Base-by-base conservation (phyloP, 2,113 vertebrate genomes). In the Pterocles orientalis region DNA sequence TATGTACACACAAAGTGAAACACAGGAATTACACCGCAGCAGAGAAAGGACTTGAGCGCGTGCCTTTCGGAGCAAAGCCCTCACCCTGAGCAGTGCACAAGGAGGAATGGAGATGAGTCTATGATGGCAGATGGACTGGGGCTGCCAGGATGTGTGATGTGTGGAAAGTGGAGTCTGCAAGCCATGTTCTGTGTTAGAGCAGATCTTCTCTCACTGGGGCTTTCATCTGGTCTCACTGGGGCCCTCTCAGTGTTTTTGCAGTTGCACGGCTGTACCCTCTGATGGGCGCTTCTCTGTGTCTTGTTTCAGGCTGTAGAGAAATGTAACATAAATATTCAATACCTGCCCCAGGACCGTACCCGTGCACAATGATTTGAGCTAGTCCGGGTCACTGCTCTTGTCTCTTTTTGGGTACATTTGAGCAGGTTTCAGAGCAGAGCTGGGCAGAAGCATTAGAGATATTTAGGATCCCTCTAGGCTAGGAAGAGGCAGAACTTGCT, bases 401-500 rank as follows among this genome's bases (percentile, higher is more conserved):
- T 57, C 80, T 9, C 33, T 68, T 21, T 68, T 39, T 33, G 24
- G 64, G 33, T 86, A 58, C 47, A 64, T 60, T 68, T 1, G 1
- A 91, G 45, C 48, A 71, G 23, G 29, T 79, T 92, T 86, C 1
- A 1, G 26, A 82, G 26, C 56, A 87, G 43, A 78, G 24, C 3
- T 20, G 29, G 25, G 45, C 31, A 76, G 66, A 86, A 87, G 33
- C 17, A 19, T 86, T 78, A 61, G 34, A 88, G 45, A 19, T 86
- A 21, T 69, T 86, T 61, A 71, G 56, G 43, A 65, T 84, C 36
- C 70, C 77, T 87, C 36, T 69, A 87, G 88, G 86, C 86, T 92
- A 93, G 65, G 60, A 96, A 96, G 83, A 94, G 50, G 53, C 34
- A 95, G 95, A 97, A 95, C 65, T 91, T 95, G 84, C 69, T 95